Percentiles rank a stretch among this genome's conserved stretches.
phyloP scores from a whole-genome alignment of 2,797 vertebrate species.

The Trematomus bernacchii region DNA sequence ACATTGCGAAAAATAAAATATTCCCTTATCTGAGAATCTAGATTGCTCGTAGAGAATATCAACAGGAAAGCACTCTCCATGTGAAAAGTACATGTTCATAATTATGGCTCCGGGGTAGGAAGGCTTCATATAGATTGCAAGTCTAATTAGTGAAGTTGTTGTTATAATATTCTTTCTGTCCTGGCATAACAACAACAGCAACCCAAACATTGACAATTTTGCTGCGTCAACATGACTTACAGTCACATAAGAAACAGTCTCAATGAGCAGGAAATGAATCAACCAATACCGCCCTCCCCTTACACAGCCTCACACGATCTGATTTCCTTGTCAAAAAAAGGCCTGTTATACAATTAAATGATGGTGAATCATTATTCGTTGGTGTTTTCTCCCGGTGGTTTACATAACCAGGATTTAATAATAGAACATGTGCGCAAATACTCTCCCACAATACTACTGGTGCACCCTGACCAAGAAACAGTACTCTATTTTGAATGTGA shows the following conservation, averaged over 20 bases:
- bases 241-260: slow-evolving; percentile 12
- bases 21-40: no score
- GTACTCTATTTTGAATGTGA: slow-evolving; percentile 58
- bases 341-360: slow-evolving; percentile 68
- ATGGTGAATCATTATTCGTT: slow-evolving; percentile 64
- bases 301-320: slow-evolving; percentile 23
- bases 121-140: no score
- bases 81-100: no score
- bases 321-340: slow-evolving; percentile 57
- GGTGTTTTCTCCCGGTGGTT: slow-evolving; percentile 62
- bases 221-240: not conserved
- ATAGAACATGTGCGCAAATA: slow-evolving; percentile 54
- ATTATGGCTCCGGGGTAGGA: no score
- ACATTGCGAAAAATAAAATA: no score
- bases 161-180: no score
- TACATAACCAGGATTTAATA: slow-evolving; percentile 75
- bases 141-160: no score
- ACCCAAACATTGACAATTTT: no score
- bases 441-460: slow-evolving; percentile 64
- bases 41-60: no score
- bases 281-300: not conserved
- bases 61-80: no score
- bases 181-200: no score
- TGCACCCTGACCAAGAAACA: slow-evolving; percentile 64
- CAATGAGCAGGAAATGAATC: slow-evolving; percentile 41